Conservation (phyloP, 2,888 invertebrate genomes). For the Hermaeophaga mercurialis region DNA sequence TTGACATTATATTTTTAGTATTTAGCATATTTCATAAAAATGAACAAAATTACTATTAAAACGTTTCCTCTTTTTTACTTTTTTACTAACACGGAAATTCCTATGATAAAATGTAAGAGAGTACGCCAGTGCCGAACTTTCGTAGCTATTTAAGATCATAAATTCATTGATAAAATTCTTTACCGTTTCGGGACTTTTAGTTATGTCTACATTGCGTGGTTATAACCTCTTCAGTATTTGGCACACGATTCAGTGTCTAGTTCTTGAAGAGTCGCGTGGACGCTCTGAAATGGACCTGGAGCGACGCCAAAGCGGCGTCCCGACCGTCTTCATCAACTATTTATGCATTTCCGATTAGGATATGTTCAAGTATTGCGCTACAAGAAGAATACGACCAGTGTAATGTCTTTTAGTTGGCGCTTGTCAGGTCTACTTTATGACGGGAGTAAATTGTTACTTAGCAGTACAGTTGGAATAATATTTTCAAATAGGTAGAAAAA, state of each 20-base stretch:
- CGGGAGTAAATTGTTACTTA: no score
- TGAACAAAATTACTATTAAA: no score
- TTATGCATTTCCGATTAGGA: constrained; percentile 39
- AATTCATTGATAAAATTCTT: constrained; percentile 23
- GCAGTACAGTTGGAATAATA: no score
- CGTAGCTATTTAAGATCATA: no score
- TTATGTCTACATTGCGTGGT: constrained; percentile 26
- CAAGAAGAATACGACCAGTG: background rate
- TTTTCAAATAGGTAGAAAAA: no score
- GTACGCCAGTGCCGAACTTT: no score
- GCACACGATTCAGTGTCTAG: constrained; percentile 47
- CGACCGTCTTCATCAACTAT: constrained; percentile 40
- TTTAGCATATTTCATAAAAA: no score
- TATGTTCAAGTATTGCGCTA: constrained; percentile 8
- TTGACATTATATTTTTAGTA: no score
- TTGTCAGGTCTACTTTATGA: no score
- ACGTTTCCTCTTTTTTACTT: no score
- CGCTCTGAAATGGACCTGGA: constrained; percentile 43
- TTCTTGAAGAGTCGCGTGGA: constrained; percentile 37
- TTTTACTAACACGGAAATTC: no score
- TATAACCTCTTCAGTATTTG: constrained; percentile 31
- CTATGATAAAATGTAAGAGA: no score
- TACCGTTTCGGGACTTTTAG: constrained; percentile 9
- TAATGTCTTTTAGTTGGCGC: background rate
- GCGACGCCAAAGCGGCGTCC: constrained; percentile 45